Evolutionary conservation across 1,140 invertebrate genomes (phyloP), one percentile per base, ranked within the genome.

Genomic region (Drosophila ogumai): DNA sequence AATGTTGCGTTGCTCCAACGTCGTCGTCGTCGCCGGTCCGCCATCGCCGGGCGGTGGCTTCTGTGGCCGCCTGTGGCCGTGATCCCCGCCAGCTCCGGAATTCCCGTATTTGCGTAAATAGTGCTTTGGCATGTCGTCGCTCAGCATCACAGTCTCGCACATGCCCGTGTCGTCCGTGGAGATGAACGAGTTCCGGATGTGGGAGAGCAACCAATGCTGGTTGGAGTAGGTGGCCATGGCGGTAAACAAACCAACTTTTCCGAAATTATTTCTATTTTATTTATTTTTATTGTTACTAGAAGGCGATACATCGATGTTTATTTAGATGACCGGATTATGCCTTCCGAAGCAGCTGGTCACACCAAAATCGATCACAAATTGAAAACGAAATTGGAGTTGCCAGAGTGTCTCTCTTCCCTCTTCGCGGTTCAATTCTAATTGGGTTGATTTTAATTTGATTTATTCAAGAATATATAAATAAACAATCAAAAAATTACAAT

Each of bases 181-280:
- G 82, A 98, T 97, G 93, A 98, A 99, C 19, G 97, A 98, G 92
- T 98, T 98, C 61, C 97, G 94, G 66, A 99, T 98, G 93, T 98
- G 97, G 50, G 97, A 97, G 56, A 99, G 94, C 32, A 99, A 93
- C 96, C 98, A 99, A 71, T 97, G 96, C 93, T 96, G 96, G 92
- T 98, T 97, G 92, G 98, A 97, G 92, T 98, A 98, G 56, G 98
- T 95, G 73, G 98, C 97, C 98, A 99, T 98, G 61, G 61, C 59
- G 57, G 71, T 71, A 79, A 75, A 69, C 67, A 57, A 75, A 65
- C 60, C 13, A 57, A 38, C 36, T 52, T 52, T 67, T 68, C 57
- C 63, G 6, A 6, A 63, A 28, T 32, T 65, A 61, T 66, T 58
- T 80, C 64, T 82, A 84, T 72, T 85, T 84, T 55, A 54, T 54